Base-by-base conservation (phyloP, 2,888 invertebrate species). In the Pollenia amentaria region DNA sequence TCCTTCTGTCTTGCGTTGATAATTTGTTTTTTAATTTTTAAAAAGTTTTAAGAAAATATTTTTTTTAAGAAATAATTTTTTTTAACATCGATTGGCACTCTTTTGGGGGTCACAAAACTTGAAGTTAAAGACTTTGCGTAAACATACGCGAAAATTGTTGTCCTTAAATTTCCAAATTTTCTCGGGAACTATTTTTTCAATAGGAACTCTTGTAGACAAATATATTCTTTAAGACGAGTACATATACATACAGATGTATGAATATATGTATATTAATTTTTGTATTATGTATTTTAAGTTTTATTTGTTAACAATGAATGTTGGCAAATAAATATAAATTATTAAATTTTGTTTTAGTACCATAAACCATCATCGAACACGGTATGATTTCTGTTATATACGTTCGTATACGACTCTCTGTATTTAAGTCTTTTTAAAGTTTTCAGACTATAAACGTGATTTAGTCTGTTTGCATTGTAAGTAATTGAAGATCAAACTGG, bases 401-500 rank as follows among this genome's bases (percentile, higher is more conserved):
- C 8, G 3, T 40, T 8, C 3, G 7, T 57, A 4, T 16, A n/a
- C 55, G 53, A 53, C 46, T 65, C 65, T 69, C 55, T 40, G 51
- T 14, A 29, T 2, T 29, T 53, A n/a, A 60, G 81, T 57, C n/a
- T 77, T 62, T 53, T 29, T 60, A 44, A 48, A 46, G 55, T 9
- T 21, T 55, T 11, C 11, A 64, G 64, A 67, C 65, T 72, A 40
- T 51, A 57, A 73, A 84, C 78, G 65, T 78, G 84, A 84, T 84
- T 75, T 73, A 53, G 67, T 79, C 69, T 55, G 51, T 84, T 84
- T 87, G 80, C 69, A 80, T 62, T 76, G 64, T 18, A 72, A 72
- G 83, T 80, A 84, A 80, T 87, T 84, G 80, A 84, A 80, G 83
- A 83, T 87, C 80, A 84, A 67, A 67, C 76, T 62, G 21, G 80